Evolutionary conservation across 2,113 vertebrate species (phyloP), one percentile per base, ranked within the genome.

Genomic region (Catharus fuscescens): DNA sequence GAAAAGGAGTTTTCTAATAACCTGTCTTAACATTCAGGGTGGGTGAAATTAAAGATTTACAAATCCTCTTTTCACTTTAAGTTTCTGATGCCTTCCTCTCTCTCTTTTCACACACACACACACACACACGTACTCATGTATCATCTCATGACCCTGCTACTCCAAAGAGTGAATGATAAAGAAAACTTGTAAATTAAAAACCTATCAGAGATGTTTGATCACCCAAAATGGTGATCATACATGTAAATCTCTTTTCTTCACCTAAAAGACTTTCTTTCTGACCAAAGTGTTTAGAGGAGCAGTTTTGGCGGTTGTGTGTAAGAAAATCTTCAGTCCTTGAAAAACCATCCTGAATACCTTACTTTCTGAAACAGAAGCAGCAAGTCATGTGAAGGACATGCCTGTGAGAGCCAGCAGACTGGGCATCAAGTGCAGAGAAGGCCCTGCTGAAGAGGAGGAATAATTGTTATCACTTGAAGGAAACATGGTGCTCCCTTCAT

Each of bases 71-170:
- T 53, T 45, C 34, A 50, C 19, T 50, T 77, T 23, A 86, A 74
- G 3, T 45, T 80, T 82, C 31, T 70, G 54, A 77, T 72, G 34
- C 6, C 1, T 88, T 72, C 44, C 12, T 73, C 19, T 20, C 47
- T 60, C 29, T 67, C 66, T 64, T 45, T 36, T 1, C 18, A 13
- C 17, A 26, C 31, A 32, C 38, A 62, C 59, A 32, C 47, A 25
- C 24, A 50, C 24, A 40, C 0, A 1, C 8, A 21, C n/a, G 0
- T 17, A 44, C 10, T 54, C 6, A 38, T 5, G 40, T 8, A 23
- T 34, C 1, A 85, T 21, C 48, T 88, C 3, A 1, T 53, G 31
- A 72, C 8, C 10, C 32, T 5, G 7, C 36, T 61, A 28, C 81
- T 61, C 31, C 76, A 77, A 90, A 93, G 14, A 18, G 2, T 62